Percentiles rank a stretch among this genome's conserved stretches.
Conservation (phyloP, 1,140 invertebrate species). For the Chironomus striatipennis region DNA sequence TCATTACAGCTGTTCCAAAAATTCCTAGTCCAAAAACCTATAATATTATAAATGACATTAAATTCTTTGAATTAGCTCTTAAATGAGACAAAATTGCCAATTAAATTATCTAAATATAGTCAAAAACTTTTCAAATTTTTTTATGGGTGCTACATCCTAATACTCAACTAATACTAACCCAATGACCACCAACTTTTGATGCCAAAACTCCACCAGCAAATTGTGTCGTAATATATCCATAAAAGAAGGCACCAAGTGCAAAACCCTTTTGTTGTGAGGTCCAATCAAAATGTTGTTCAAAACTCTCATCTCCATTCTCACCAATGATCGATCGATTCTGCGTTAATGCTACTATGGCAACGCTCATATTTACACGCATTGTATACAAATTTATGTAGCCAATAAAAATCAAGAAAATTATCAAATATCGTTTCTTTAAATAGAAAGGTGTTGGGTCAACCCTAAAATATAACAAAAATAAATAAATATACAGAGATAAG, state of each 20-base stretch:
- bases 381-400: slow-evolving; percentile 78
- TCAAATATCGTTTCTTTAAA: slow-evolving; percentile 52
- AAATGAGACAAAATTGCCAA: no score
- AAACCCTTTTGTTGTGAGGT: slow-evolving; percentile 60
- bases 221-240: slow-evolving; percentile 61
- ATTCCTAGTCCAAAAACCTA: background rate
- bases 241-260: slow-evolving; percentile 76
- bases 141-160: no score
- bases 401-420: slow-evolving; percentile 64
- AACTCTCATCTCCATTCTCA: slow-evolving; percentile 40
- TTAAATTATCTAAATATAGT: no score
- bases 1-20: background rate
- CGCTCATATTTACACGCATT: slow-evolving; percentile 70
- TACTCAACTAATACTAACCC: background rate
- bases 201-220: background rate
- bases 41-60: background rate
- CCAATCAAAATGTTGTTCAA: slow-evolving; percentile 68
- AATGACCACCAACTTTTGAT: background rate
- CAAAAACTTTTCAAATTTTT: no score
- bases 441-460: slow-evolving; percentile 40
- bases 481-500: no score
- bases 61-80: background rate
- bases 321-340: slow-evolving; percentile 40
- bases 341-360: slow-evolving; percentile 77
- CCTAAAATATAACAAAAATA: background rate